Base-by-base conservation (phyloP, 2,797 vertebrate genomes). In the Pogonophryne albipinna region DNA sequence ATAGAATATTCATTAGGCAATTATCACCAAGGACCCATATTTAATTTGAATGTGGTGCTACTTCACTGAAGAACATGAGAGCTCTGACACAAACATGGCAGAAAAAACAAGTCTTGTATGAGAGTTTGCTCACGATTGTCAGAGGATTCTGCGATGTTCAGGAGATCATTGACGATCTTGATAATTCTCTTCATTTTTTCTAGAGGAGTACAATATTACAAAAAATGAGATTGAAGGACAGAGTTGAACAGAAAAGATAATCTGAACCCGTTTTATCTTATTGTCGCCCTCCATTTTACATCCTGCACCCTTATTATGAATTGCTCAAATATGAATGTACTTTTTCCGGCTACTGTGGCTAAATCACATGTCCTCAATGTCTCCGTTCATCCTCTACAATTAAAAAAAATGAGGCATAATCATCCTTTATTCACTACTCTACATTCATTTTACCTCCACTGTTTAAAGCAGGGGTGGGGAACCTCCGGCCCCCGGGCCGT, bases 161-260 rank as follows among this genome's bases (percentile, higher is more conserved):
- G 68, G 31, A 76, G 62, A 31, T 74, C 47, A 20, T 81, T 38
- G 19, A 47, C 27, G 67, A 79, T 64, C 23, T 17, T 63, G 9
- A 12, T n/a, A 42, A 67, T 27, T 1, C 1, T 61, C 45, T 20
- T 73, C 11, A 52, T 70, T 51, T 69, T 15, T 2, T 71, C 71
- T 80, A 10, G 7, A 27, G 67, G 20, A 45, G 50, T 38, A 19
- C 50, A 27, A 27, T 27, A 27, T 27, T 27, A 27, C 27, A 38
- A 16, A 42, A 9, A 60, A 62, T 45, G 20, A 70, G 23, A 57
- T 16, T 8, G 9, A 20, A 41, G 19, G 14, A 23, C 1, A 17
- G 17, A 62, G 15, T 6, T 27, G 16, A 68, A 44, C 56, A n/a
- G 20, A 19, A 27, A 13, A 59, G 15, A 27, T 16, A 14, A 19